Base-by-base conservation (phyloP, 2,888 invertebrate species). In the Sarcophaga caerulescens region DNA sequence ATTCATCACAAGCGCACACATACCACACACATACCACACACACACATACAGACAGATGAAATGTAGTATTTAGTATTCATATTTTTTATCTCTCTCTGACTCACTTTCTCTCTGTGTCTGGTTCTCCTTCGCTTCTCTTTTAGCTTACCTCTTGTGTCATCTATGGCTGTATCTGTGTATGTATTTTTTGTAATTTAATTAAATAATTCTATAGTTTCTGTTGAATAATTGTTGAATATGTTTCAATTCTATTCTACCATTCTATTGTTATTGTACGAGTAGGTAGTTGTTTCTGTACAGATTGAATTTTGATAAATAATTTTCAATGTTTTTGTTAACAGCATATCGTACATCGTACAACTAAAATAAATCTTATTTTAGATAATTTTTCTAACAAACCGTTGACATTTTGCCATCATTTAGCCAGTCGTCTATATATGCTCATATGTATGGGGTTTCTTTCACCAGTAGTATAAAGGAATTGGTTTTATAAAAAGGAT, bases 371-470 rank as follows among this genome's bases (percentile, higher is more conserved):
- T 83, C 47, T 77, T 73, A 35, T 82, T 82, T 82, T 60, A 73
- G 47, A 77, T 65, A 85, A 85, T 76, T 70, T 35, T 83, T 60
- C 79, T 83, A 85, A 83, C 79, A 82, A 83, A 85, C 73, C 76
- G 82, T 82, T 83, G 85, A 85, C 85, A 82, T 63, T 85, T 85
- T 85, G 85, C 82, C 79, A 85, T 85, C 57, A 80, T 59, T 83
- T 80, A 85, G 71, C 68, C 73, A 73, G 71, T 77, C 60, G 75
- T 76, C 52, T 47, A 47, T 6, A 35, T 35, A 35, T 35, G 47
- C 47, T 25, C 23, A 3, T 25, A 25, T 25, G 4, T 25, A 3
- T 6, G 12, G 59, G 59, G 47, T 45, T 14, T 59, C 47, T 60
- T 12, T 44, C 8, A 11, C 10, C 68, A 74, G 84, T 45, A 11